phyloP scores from a whole-genome alignment of 2,113 vertebrate species.

The Mormyrus lacerda region DNA sequence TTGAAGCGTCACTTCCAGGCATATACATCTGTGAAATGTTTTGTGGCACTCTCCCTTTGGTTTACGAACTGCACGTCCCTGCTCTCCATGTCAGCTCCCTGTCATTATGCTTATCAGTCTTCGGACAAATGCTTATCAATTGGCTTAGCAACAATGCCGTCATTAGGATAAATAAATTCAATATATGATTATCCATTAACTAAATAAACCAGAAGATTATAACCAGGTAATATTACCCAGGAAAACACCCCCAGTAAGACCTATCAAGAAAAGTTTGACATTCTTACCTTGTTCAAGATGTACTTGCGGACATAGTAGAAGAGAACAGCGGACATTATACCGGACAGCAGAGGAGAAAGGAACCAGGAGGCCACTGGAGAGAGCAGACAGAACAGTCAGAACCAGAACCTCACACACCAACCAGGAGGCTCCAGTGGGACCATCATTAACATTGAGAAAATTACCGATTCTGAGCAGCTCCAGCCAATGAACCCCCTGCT shows the following conservation, averaged over 20 bases:
- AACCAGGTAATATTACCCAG: neutral
- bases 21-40: neutral
- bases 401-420: neutral
- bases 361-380: conserved; percentile 88
- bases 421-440: neutral
- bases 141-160: neutral
- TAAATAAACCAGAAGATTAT: neutral
- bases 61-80: neutral
- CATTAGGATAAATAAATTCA: neutral
- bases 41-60: neutral
- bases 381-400: neutral
- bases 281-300: conserved; percentile 81
- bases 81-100: neutral
- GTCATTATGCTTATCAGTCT: neutral
- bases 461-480: conserved; percentile 86
- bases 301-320: conserved; percentile 80
- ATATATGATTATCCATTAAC: neutral
- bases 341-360: conserved; percentile 87
- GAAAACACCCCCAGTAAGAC: neutral
- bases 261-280: neutral
- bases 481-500: conserved; percentile 80
- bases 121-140: neutral
- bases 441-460: neutral
- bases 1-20: neutral
- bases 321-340: conserved; percentile 85